A percentile compares a stretch with the other conserved stretches of the same genome.
phyloP scores from a whole-genome alignment of 2,888 invertebrate species.

The Sminthurinus aureus region DNA sequence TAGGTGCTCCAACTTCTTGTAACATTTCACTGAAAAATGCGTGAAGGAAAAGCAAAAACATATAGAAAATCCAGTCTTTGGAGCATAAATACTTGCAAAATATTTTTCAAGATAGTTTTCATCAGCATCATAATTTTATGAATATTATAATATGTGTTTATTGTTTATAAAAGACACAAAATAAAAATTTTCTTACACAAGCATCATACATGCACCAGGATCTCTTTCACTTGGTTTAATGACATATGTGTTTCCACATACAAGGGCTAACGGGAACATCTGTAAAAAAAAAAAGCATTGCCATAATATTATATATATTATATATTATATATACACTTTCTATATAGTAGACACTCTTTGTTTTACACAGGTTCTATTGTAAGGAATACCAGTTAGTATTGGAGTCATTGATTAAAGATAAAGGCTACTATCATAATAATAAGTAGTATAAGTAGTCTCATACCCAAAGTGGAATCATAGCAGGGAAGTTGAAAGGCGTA shows the following conservation, averaged over 20 bases:
- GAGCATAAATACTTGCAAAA: too few relatives aligned
- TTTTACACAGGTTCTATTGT: background rate
- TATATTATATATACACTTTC: background rate
- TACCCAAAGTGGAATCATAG: constrained; percentile 98
- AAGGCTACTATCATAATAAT: background rate
- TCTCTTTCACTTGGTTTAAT: constrained; percentile 97
- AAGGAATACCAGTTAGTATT: background rate
- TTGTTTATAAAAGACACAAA: constrained; percentile 54
- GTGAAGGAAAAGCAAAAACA: too few relatives aligned
- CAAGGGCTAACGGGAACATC: constrained; percentile 72
- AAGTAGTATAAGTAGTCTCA: constrained; percentile 42
- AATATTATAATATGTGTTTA: too few relatives aligned
- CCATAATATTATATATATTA: background rate
- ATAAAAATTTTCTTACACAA: constrained; percentile 73
- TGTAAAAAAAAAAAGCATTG: too few relatives aligned
- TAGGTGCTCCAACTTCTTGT: constrained; percentile 93
- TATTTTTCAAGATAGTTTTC: too few relatives aligned
- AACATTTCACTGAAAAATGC: too few relatives aligned
- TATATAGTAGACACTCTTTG: too few relatives aligned
- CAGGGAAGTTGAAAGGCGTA: constrained; percentile 99
- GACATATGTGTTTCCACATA: constrained; percentile 94
- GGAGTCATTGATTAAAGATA: background rate
- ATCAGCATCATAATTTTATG: too few relatives aligned
- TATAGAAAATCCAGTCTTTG: too few relatives aligned
- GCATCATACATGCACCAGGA: constrained; percentile 94